phyloP scores from a whole-genome alignment of 2,888 invertebrate genomes.

The Trissolcus japonicus region DNA sequence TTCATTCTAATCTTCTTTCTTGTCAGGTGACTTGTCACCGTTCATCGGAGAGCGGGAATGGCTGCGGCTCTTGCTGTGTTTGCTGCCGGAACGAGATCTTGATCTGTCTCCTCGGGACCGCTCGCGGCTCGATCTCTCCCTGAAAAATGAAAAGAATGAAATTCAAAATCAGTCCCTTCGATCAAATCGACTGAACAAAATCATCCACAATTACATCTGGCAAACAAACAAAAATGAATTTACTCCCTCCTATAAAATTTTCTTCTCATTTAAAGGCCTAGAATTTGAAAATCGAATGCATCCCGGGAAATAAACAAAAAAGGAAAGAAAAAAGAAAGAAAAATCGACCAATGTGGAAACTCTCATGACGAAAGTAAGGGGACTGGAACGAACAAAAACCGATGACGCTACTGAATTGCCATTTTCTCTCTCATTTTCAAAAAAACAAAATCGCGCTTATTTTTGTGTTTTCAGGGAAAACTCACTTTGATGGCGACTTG shows the following conservation, averaged over 20 bases:
- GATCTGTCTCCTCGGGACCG: constrained; percentile 74
- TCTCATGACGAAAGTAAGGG: neutral
- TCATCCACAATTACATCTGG: neutral
- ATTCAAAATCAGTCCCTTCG: neutral
- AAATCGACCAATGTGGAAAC: constrained; percentile 14
- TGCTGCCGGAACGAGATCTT: constrained; percentile 73
- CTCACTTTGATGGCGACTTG: constrained; percentile 77
- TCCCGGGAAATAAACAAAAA: constrained; percentile 12
- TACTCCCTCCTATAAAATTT: neutral
- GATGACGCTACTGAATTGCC: constrained; percentile 34
- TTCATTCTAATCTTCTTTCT: constrained; percentile 69
- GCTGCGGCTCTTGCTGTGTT: constrained; percentile 74
- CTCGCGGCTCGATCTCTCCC: constrained; percentile 75
- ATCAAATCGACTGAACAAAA: neutral
- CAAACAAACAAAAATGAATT: neutral
- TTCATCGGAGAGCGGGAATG: constrained; percentile 73
- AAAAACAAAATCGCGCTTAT: constrained; percentile 18
- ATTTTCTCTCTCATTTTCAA: constrained; percentile 44
- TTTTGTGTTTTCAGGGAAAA: constrained; percentile 55
- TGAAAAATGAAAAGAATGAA: constrained; percentile 47
- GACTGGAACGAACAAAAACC: constrained; percentile 1
- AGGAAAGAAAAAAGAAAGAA: constrained; percentile 19
- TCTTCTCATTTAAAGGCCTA: neutral
- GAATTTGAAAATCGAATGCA: neutral
- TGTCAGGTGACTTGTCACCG: constrained; percentile 74